Base-by-base conservation (phyloP, 2,113 vertebrate genomes). In the Arizona elegans region DNA sequence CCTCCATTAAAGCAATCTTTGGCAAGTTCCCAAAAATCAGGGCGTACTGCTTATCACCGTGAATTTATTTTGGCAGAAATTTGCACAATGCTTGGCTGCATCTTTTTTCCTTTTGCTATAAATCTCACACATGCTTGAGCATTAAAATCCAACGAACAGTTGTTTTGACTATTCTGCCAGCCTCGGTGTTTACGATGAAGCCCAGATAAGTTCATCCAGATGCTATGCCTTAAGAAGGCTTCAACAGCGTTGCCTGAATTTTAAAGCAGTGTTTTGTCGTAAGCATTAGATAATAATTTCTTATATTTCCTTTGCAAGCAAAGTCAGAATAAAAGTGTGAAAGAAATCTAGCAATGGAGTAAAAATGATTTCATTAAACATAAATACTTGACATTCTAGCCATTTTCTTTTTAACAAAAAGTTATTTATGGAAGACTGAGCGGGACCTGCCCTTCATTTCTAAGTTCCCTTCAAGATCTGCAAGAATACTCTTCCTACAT, bases 1-100 rank as follows among this genome's bases (percentile, higher is more conserved):
- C 11, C 62, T 23, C 70, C 91, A 54, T 93, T 53, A 0, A 70
- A 87, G 53, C 85, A 89, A 26, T 0, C 0, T 47, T 90, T 85
- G 90, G 24, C 93, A 92, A 92, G 43, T 21, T 43, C 38, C 15
- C 59, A n/a, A 47, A 58, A 91, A 89, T 89, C 17, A 53, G 89
- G 19, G 7, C 24, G 0, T 0, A 9, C 93, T 75, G 90, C 93
- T 94, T 86, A 94, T 3, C 88, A 55, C 23, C 6, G 19, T 50
- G 23, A 8, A 94, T 47, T 26, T 92, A 29, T 33, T 0, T 91
- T 86, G 92, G 93, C 93, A 93, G 87, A 81, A 54, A 87, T 1
- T 43, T 93, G 59, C 50, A 54, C 0, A 86, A 91, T 75, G 0
- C 95, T 70, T 92, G 96, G 94, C 96, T 94, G 86, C 93, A 59